These are phyloP conservation scores for Hiodon alosoides DNA, from an alignment of 2,113 vertebrate species.

Conservation along the genomic window DNA sequence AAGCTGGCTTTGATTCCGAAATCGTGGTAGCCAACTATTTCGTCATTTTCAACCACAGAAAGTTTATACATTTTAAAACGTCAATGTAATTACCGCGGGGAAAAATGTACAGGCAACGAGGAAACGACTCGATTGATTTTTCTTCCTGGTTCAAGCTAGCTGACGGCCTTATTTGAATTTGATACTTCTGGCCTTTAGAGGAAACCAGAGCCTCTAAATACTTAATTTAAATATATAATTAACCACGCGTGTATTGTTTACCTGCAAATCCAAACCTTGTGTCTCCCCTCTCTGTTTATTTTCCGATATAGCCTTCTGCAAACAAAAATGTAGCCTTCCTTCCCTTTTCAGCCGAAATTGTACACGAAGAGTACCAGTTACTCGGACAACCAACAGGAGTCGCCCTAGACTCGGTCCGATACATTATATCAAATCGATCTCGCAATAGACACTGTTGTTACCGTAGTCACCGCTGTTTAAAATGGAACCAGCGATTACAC, in stretches of 20 bases:
- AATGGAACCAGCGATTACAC: no score
- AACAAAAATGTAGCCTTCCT: constrained; percentile 27
- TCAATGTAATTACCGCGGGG: background rate
- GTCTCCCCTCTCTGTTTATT: constrained; percentile 21
- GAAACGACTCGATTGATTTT: constrained; percentile 21
- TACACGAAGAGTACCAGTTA: constrained; percentile 28
- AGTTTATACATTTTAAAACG: background rate
- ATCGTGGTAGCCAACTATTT: no score
- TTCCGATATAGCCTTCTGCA: constrained; percentile 16
- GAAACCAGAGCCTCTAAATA: background rate
- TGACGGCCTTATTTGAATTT: constrained; percentile 36
- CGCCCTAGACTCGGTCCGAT: constrained; percentile 3
- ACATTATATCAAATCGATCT: no score
- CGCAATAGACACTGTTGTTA: no score
- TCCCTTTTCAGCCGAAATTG: constrained; percentile 30
- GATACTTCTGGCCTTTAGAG: constrained; percentile 3
- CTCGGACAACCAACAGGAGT: constrained; percentile 38
- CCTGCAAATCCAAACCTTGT: constrained; percentile 36
- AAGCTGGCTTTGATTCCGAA: no score
- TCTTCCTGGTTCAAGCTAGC: constrained; percentile 36
- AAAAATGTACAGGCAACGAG: constrained; percentile 31
- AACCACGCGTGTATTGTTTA: constrained; percentile 11
- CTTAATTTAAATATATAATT: no score
- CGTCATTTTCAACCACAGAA: no score
- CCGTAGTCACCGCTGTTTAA: no score